phyloP scores from a whole-genome alignment of 2,797 vertebrate species.

The Eulemur mongoz region DNA sequence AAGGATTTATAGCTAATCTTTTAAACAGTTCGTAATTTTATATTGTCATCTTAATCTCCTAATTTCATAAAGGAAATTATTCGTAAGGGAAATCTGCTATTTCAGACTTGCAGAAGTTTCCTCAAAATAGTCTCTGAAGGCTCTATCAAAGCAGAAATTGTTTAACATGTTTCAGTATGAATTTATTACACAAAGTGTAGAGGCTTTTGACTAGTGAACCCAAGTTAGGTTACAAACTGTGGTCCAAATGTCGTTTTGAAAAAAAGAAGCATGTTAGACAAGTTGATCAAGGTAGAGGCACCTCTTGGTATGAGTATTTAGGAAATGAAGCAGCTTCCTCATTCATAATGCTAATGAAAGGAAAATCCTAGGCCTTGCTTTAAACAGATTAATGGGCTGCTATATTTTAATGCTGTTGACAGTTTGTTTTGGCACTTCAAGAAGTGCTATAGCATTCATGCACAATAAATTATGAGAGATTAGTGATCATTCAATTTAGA shows the following conservation, averaged over 20 bases:
- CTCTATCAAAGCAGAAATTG: neutral
- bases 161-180: neutral
- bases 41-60: neutral
- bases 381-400: slow-evolving; percentile 68
- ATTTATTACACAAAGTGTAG: neutral
- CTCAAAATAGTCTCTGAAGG: slow-evolving; percentile 22
- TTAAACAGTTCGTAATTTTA: neutral
- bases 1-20: neutral
- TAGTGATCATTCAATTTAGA: slow-evolving; percentile 69
- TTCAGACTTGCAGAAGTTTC: neutral
- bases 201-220: neutral
- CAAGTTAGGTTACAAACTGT: neutral
- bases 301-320: neutral
- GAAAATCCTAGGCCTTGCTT: slow-evolving; percentile 46
- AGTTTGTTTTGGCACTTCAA: slow-evolving; percentile 74
- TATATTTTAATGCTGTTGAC: slow-evolving; percentile 70
- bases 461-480: slow-evolving; percentile 72
- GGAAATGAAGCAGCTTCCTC: slow-evolving; percentile 30
- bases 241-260: neutral
- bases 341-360: slow-evolving; percentile 51
- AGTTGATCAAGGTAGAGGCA: neutral
- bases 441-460: slow-evolving; percentile 66
- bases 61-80: neutral
- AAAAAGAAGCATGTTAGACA: neutral
- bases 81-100: neutral